Evolutionary conservation across 2,888 invertebrate genomes (phyloP).

Genomic region (Steinernema scapterisci): DNA sequence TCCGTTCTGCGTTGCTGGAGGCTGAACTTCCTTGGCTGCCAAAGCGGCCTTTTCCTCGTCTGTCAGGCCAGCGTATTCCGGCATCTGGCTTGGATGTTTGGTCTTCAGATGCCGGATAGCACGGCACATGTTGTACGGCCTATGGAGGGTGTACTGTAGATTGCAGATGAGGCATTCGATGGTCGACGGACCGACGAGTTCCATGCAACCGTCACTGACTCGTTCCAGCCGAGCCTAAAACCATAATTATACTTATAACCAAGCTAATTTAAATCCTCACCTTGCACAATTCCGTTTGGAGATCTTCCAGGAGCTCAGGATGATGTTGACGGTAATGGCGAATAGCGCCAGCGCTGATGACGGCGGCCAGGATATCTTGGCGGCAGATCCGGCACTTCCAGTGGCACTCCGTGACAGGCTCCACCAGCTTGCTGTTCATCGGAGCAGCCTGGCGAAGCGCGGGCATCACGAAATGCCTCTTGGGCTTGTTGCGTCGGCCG

Average conservation of each 20-base stretch:
- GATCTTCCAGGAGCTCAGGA: slow-evolving; percentile 54
- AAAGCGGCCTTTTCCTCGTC: slow-evolving; percentile 7
- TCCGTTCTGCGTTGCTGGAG: not conserved
- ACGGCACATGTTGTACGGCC: slow-evolving; percentile 65
- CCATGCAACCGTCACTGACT: slow-evolving; percentile 66
- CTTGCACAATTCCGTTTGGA: slow-evolving; percentile 66
- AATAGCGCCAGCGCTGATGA: slow-evolving; percentile 62
- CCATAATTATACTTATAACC: slow-evolving; percentile 27
- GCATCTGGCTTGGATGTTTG: slow-evolving; percentile 65
- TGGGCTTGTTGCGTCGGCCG: slow-evolving; percentile 58
- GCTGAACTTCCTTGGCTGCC: not conserved
- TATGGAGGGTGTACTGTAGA: slow-evolving; percentile 63
- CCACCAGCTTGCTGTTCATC: slow-evolving; percentile 54
- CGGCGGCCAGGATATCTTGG: slow-evolving; percentile 54
- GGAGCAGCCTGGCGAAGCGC: slow-evolving; percentile 62
- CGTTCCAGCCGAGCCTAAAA: slow-evolving; percentile 63
- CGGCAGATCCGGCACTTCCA: slow-evolving; percentile 64
- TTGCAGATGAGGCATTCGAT: slow-evolving; percentile 66
- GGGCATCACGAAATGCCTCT: slow-evolving; percentile 65
- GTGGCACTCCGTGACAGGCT: slow-evolving; percentile 60
- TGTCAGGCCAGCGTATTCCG: slow-evolving; percentile 51
- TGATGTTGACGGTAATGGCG: slow-evolving; percentile 61
- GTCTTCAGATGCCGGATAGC: slow-evolving; percentile 65
- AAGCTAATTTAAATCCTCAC: too few species aligned
- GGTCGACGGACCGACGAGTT: slow-evolving; percentile 60